phyloP scores from a whole-genome alignment of 2,113 vertebrate species.

The Marmota flaviventris region DNA sequence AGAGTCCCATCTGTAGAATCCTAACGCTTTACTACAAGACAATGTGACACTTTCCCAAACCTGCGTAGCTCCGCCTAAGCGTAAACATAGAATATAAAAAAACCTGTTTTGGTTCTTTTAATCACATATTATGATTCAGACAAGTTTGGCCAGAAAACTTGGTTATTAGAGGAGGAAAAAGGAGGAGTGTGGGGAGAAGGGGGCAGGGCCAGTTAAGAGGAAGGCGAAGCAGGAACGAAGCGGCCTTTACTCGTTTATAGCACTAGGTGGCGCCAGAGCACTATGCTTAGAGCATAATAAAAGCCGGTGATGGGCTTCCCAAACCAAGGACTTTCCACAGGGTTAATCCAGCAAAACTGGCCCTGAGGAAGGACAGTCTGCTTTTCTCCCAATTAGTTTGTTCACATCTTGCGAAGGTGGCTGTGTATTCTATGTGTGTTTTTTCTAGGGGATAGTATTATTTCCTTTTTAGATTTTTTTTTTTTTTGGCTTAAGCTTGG shows the following conservation, averaged over 20 bases:
- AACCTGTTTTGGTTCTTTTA: not conserved
- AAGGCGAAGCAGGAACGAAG: not conserved
- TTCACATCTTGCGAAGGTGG: not conserved
- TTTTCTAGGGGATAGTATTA: not conserved
- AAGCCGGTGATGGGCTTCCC: not conserved
- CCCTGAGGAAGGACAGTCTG: not conserved
- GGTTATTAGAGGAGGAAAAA: not conserved
- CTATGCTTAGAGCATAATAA: not conserved
- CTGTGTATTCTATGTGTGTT: not conserved
- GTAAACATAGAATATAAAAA: not conserved
- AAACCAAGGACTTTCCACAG: too few species aligned
- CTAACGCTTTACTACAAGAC: not conserved
- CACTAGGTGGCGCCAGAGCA: conserved; percentile 56
- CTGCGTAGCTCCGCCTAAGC: not conserved
- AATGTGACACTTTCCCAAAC: not conserved
- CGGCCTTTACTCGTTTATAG: not conserved
- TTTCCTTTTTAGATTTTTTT: not conserved
- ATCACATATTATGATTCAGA: not conserved
- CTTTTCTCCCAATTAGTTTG: not conserved
- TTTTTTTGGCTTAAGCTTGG: not conserved
- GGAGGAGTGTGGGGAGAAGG: too few species aligned
- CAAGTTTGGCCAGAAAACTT: not conserved
- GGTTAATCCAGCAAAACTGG: not conserved
- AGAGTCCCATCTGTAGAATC: not conserved
- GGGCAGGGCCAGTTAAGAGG: not conserved